Base-by-base conservation (phyloP, 2,797 vertebrate species). In the Avahi laniger region DNA sequence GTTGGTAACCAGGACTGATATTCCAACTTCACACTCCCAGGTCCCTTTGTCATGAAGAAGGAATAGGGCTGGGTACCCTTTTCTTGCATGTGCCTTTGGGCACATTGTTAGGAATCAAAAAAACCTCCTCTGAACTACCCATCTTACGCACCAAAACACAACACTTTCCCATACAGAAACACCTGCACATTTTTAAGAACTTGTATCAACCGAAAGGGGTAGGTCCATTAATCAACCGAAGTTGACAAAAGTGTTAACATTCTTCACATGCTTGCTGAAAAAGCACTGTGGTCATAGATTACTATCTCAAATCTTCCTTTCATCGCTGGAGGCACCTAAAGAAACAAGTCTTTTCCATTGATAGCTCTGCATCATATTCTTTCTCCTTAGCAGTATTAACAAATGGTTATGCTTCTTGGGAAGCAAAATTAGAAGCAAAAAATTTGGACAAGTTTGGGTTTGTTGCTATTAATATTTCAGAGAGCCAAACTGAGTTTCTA, bases 391-490 rank as follows among this genome's bases (percentile, higher is more conserved):
- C 57, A 73, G 76, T 46, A 82, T 90, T 91, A 97, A 95, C 79
- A 85, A 92, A 93, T 6, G 15, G 59, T n/a, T 63, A 20, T 75
- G 79, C 48, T 96, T 91, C 86, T 96, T 72, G 63, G 73, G 93
- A 87, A 97, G 75, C 80, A 94, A 94, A 94, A 97, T 80, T 87
- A 81, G 96, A 94, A 96, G 87, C 35, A 85, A 94, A 95, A 97
- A 91, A 59, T 43, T 92, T 96, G 84, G 65, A 85, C 97, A 97
- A 97, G 97, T 95, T 95, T 94, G 80, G 43, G 85, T 97, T 95
- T 97, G 93, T 79, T 96, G 70, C 38, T 93, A 88, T 81, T 94
- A 94, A 97, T 95, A 97, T 95, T 96, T 95, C 79, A n/a, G 85
- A 91, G 69, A 97, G 88, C 65, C 93, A 87, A 91, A 92, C 20